A percentile compares a stretch with the other conserved stretches of the same genome.
These are phyloP conservation scores for Drosophila affinis DNA, from an alignment of 2,888 invertebrate genomes.

Conservation along the genomic window DNA sequence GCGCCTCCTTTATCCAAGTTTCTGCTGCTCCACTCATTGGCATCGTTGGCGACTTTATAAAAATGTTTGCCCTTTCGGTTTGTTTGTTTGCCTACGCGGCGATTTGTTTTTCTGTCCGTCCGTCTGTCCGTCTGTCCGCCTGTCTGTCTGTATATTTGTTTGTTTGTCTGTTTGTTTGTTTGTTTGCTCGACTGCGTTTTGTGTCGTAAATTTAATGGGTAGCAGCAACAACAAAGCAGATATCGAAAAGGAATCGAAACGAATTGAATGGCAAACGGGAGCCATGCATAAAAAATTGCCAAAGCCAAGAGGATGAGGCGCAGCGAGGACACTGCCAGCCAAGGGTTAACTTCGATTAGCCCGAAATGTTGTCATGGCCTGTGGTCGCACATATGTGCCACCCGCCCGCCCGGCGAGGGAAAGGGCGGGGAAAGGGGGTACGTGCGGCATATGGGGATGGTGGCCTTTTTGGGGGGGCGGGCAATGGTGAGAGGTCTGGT, in stretches of 20 bases:
- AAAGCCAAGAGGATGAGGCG: slow-evolving; percentile 50
- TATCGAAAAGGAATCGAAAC: slow-evolving; percentile 75
- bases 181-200: slow-evolving; percentile 76
- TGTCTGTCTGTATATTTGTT: slow-evolving; percentile 1
- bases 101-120: slow-evolving; percentile 59
- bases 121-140: background rate
- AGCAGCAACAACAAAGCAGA: slow-evolving; percentile 34
- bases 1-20: slow-evolving; percentile 26
- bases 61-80: slow-evolving; percentile 73
- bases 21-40: slow-evolving; percentile 56
- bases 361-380: slow-evolving; percentile 79
- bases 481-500: background rate
- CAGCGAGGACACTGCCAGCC: slow-evolving; percentile 41
- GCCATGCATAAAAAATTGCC: slow-evolving; percentile 78
- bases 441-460: slow-evolving; percentile 6
- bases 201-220: slow-evolving; percentile 78
- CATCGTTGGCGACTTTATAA: slow-evolving; percentile 74
- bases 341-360: slow-evolving; percentile 80
- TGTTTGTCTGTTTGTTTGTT: slow-evolving; percentile 47
- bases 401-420: background rate
- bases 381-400: slow-evolving; percentile 78
- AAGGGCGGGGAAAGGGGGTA: background rate
- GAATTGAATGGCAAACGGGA: slow-evolving; percentile 76
- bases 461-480: slow-evolving; percentile 9
- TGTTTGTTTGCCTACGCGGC: slow-evolving; percentile 72